Conservation (phyloP, 2,888 invertebrate genomes). For the Netelia inedita region DNA sequence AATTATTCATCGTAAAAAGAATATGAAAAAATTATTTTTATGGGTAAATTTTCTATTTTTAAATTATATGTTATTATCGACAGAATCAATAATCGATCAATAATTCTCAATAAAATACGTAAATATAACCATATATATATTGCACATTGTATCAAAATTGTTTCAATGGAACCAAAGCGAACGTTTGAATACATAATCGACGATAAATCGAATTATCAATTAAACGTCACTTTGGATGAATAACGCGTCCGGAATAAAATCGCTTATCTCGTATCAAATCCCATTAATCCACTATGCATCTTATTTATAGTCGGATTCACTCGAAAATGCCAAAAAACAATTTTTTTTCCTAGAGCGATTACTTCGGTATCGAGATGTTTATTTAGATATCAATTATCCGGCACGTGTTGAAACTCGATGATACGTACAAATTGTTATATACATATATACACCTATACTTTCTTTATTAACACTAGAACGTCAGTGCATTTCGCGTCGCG, state of each 20-base stretch:
- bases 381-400: not conserved
- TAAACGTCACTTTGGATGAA: not conserved
- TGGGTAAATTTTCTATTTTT: not conserved
- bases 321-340: not conserved
- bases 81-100: not conserved
- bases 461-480: not conserved
- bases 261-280: slow-evolving; percentile 8
- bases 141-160: not conserved
- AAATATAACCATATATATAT: not conserved
- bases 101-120: not conserved
- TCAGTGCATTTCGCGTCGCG: not conserved
- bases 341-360: not conserved
- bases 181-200: not conserved
- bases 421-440: slow-evolving; percentile 3
- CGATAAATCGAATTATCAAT: not conserved
- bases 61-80: not conserved
- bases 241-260: not conserved
- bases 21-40: not conserved
- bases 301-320: not conserved
- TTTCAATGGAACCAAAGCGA: not conserved
- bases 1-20: not conserved
- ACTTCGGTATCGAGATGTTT: slow-evolving; percentile 3
- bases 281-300: slow-evolving; percentile 6
- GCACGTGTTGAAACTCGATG: not conserved
- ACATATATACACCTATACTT: not conserved